A percentile compares a stretch with the other conserved stretches of the same genome.
Conservation (phyloP, 2,888 invertebrate species). For the Lysandra bellargus region DNA sequence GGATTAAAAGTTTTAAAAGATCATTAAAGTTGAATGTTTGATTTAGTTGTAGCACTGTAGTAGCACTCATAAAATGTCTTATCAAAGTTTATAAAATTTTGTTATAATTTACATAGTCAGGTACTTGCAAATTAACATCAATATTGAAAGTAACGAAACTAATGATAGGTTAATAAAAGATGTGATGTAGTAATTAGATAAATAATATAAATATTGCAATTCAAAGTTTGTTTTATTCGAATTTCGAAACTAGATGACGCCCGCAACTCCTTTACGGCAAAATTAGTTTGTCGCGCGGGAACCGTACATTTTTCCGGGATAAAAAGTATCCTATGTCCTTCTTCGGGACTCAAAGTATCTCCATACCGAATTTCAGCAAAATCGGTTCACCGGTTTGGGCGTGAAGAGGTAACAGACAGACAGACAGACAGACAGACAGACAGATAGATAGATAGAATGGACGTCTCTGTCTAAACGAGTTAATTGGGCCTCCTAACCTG, state of each 20-base stretch:
- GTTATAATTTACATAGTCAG: neutral
- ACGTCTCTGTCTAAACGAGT: neutral
- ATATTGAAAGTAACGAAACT: neutral
- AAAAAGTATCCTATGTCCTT: too few relatives aligned
- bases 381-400: too few relatives aligned
- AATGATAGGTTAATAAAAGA: slow-evolving; percentile 3
- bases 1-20: neutral
- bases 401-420: too few relatives aligned
- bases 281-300: too few relatives aligned
- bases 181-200: slow-evolving; percentile 10
- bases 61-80: neutral
- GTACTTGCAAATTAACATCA: neutral
- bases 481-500: neutral
- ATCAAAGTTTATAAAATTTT: neutral
- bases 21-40: neutral
- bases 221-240: neutral
- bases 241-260: too few relatives aligned
- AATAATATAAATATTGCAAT: slow-evolving; percentile 15
- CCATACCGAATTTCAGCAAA: too few relatives aligned
- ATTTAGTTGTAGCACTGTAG: neutral
- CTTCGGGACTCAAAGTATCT: too few relatives aligned
- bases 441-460: neutral
- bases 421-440: too few relatives aligned
- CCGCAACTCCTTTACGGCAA: too few relatives aligned
- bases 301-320: too few relatives aligned